Evolutionary conservation across 2,888 invertebrate species (phyloP), one percentile per base, ranked within the genome.

Genomic region (Eumerus sabulonum): DNA sequence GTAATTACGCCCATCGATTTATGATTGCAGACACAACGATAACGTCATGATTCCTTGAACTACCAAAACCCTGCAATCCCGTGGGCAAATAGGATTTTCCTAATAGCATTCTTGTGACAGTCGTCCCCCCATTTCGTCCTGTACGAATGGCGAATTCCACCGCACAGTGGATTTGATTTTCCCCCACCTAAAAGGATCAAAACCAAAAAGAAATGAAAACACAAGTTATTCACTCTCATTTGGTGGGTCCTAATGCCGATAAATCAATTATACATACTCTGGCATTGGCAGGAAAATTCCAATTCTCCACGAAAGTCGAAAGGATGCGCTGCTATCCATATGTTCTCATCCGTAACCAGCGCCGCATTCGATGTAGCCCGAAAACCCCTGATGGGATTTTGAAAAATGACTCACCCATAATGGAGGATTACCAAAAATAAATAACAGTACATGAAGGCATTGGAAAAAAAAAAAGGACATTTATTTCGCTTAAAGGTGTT

Each of bases 361-460:
- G 42, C 54, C 56, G 27, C 53, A 64, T 57, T 67, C 54, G 67
- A 45, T 45, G 83, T 71, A 84, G 83, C 83, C 83, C 83, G 83
- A 85, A n/a, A 86, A 85, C 87, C 87, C 87, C 85, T 86, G 85
- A 85, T 86, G 87, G 87, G 86, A 87, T 87, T 87, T 81, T 83
- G 83, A 85, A 82, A 77, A 82, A 83, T 85, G 83, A 84, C 83
- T 83, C 84, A 83, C 84, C 86, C 86, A 84, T 87, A 86, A 87
- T 85, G 83, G 85, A 85, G 86, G 82, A 83, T 86, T 85, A 87
- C 84, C 84, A 82, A 82, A 82, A 82, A 81, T 85, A 87, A 87
- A 87, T 84, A 84, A 85, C 84, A 76, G 62, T 63, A 59, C 54
- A 74, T 18, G 62, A 38, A 71, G 64, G 71, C 76, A 64, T 77